These are phyloP conservation scores for Acanthopleura granulata DNA, from an alignment of 2,888 invertebrate genomes.

Conservation along the genomic window DNA sequence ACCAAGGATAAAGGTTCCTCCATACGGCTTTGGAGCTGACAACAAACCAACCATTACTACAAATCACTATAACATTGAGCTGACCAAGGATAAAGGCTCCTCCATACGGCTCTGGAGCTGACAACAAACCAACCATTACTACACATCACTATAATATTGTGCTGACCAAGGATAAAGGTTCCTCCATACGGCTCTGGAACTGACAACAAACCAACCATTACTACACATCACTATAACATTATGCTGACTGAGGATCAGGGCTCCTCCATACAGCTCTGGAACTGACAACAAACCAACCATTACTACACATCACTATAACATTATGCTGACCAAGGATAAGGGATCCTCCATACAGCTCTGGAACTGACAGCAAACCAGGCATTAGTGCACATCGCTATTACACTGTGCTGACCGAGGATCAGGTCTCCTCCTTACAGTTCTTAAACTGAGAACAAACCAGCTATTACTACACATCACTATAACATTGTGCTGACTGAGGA, in stretches of 20 bases:
- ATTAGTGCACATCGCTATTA: no score
- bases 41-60: no score
- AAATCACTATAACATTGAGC: no score
- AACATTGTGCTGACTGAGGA: no score
- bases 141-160: no score
- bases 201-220: no score
- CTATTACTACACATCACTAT: no score
- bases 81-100: constrained; percentile 98
- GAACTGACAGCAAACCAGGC: constrained; percentile 74
- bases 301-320: no score
- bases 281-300: constrained; percentile 71
- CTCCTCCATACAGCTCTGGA: constrained; percentile 94
- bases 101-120: constrained; percentile 92
- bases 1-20: constrained; percentile 96
- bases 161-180: no score
- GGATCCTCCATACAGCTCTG: constrained; percentile 93
- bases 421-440: constrained; percentile 94
- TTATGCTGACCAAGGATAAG: constrained; percentile 89
- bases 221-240: no score
- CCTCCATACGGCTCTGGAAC: no score
- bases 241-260: constrained; percentile 91
- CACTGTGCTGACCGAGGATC: constrained; percentile 84
- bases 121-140: no score
- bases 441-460: constrained; percentile 77
- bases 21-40: constrained; percentile 90